A percentile compares a stretch with the other conserved stretches of the same genome.
These are phyloP conservation scores for Liopterus haemorrhoidalis DNA, from an alignment of 2,888 invertebrate species.

Conservation along the genomic window DNA sequence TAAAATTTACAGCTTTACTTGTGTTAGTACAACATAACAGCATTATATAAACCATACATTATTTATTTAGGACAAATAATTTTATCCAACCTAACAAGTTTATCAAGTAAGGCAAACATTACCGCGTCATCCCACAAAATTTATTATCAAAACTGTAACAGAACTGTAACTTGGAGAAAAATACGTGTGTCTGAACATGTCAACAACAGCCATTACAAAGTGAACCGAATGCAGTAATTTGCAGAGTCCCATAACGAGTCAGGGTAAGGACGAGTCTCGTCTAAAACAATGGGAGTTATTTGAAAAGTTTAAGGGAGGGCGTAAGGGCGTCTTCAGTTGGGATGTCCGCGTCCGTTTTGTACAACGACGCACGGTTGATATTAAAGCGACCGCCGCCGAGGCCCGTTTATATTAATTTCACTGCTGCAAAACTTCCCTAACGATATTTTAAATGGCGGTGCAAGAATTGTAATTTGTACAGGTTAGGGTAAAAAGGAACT, in stretches of 20 bases:
- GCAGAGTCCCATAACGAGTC: constrained; percentile 34
- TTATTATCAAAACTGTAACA: constrained; percentile 1
- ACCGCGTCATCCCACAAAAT: constrained; percentile 8
- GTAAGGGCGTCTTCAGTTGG: constrained; percentile 6
- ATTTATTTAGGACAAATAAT: too few species aligned
- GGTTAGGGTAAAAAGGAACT: too few species aligned
- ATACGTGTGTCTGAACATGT: constrained; percentile 35
- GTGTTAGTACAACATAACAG: too few species aligned
- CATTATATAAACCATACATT: too few species aligned
- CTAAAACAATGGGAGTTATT: constrained; percentile 19
- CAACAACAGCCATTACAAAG: constrained; percentile 35
- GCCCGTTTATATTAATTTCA: neutral
- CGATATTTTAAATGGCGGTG: constrained; percentile 9
- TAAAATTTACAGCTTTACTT: too few species aligned
- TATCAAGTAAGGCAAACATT: neutral
- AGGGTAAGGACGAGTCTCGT: constrained; percentile 7
- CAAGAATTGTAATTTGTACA: constrained; percentile 7
- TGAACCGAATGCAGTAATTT: constrained; percentile 32
- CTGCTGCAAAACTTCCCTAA: neutral
- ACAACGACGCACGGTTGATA: too few species aligned
- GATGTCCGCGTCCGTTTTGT: too few species aligned
- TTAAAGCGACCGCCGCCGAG: neutral
- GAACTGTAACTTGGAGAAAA: constrained; percentile 29
- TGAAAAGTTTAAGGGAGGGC: constrained; percentile 5
- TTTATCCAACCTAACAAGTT: too few species aligned